Base-by-base conservation (phyloP, 1,140 invertebrate genomes). In the Dendroctonus valens region DNA sequence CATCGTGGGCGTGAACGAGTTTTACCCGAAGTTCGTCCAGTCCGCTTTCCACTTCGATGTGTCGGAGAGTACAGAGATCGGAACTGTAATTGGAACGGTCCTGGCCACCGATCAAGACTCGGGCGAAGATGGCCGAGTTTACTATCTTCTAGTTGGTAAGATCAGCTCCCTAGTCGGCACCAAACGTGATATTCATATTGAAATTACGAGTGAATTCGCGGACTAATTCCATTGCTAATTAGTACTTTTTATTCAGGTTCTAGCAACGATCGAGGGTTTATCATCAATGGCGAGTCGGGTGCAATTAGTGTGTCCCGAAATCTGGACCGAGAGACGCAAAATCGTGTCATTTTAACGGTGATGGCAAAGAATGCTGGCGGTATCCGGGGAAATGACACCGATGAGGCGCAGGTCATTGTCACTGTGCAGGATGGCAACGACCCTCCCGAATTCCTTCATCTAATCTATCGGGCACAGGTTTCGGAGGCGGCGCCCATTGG, bases 351-450 rank as follows among this genome's bases (percentile, higher is more conserved):
- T 0, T 79, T 98, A 5, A 95, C 92, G 0, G 93, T 97, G 0
- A 86, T 98, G 82, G 95, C 95, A 0, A 98, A 98, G 81, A 98
- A 98, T 78, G 86, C 86, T 49, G 95, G 95, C 7, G 91, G 93
- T 38, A 95, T 97, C 65, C 83, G 89, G 46, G 94, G 94, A 7
- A 96, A 97, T 79, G 95, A 98, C 74, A 97, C 94, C 0, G 95
- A 97, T 77, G 93, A 94, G 77, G 94, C 94, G 5, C 92, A 94
- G 79, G 91, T 98, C 0, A 92, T 93, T 38, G 91, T 98, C 61
- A 91, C 89, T 0, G 92, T 97, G 59, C 92, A 96, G 81, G 95
- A 97, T 78, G 94, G 94, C 5, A 97, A 97, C 75, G 94, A 97
- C 82, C 93, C 95, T 4, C 95, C 95, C 0, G 91, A 95, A 77